A percentile compares a stretch with the other conserved stretches of the same genome.
Conservation (phyloP, 2,888 invertebrate species). For the Stomorhina lunata region DNA sequence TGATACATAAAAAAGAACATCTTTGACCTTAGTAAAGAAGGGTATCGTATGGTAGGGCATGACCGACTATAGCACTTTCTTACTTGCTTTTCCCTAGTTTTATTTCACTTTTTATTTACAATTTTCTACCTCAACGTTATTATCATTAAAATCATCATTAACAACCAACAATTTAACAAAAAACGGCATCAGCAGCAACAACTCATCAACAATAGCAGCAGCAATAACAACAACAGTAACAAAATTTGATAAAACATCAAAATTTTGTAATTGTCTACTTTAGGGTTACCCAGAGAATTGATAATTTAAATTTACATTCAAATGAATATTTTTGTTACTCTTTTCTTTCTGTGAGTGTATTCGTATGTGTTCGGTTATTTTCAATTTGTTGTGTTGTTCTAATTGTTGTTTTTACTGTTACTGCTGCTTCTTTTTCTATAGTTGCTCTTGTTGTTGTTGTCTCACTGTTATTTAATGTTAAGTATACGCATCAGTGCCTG, state of each 20-base stretch:
- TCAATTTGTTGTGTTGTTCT: conserved; percentile 11
- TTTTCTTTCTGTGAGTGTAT: conserved; percentile 30
- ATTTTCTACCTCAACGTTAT: conserved; percentile 24
- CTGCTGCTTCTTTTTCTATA: not conserved
- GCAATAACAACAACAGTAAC: conserved; percentile 2
- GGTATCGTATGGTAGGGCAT: too few relatives aligned
- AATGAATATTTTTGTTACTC: conserved; percentile 20
- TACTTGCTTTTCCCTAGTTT: conserved; percentile 5
- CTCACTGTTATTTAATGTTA: conserved; percentile 56
- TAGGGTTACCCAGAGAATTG: conserved; percentile 70
- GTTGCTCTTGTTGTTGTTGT: conserved; percentile 29
- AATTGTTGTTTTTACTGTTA: conserved; percentile 42
- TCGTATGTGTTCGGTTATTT: not conserved
- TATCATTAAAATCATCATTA: conserved; percentile 30
- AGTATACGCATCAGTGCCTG: conserved; percentile 68
- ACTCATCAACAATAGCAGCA: too few relatives aligned
- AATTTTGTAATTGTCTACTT: conserved; percentile 52
- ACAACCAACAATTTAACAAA: not conserved
- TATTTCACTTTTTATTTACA: conserved; percentile 6
- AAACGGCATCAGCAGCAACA: not conserved
- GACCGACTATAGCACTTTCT: too few relatives aligned
- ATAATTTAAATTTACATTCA: not conserved
- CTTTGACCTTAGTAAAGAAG: too few relatives aligned
- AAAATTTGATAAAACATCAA: conserved; percentile 18
- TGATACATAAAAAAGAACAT: too few relatives aligned